Conservation (phyloP, 2,888 invertebrate species). For the Selenia dentaria region DNA sequence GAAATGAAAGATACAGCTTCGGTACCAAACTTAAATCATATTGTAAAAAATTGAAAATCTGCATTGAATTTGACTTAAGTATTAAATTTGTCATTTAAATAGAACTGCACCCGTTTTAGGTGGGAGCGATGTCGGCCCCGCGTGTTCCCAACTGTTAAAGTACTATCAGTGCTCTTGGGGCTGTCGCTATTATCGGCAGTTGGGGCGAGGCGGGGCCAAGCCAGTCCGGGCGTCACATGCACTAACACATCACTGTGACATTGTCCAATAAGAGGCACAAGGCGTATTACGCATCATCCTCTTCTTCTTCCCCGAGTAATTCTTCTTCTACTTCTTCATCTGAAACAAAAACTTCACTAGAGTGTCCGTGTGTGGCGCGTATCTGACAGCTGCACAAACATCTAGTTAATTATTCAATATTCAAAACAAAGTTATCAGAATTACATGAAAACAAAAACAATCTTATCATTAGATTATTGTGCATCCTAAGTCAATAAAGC, state of each 20-base stretch:
- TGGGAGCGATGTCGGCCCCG: constrained; percentile 79
- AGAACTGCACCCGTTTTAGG: constrained; percentile 81
- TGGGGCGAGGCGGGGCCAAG: constrained; percentile 79
- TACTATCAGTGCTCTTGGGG: constrained; percentile 46
- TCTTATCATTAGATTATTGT: background rate
- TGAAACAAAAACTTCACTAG: constrained; percentile 57
- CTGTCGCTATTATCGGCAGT: constrained; percentile 58
- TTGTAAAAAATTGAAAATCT: constrained; percentile 73
- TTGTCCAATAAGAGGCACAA: constrained; percentile 79
- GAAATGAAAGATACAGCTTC: constrained; percentile 72
- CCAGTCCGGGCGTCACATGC: constrained; percentile 78
- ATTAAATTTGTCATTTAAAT: constrained; percentile 84
- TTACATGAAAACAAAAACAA: background rate
- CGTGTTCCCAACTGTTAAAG: constrained; percentile 74
- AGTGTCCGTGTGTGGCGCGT: constrained; percentile 1
- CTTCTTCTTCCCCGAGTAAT: constrained; percentile 78
- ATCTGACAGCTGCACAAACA: too few species aligned
- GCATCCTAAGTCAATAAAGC: too few species aligned
- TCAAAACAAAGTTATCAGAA: too few species aligned
- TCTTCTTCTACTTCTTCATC: constrained; percentile 82
- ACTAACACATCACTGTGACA: constrained; percentile 85
- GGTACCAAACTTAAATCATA: constrained; percentile 74
- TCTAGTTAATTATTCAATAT: too few species aligned
- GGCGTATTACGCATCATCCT: constrained; percentile 84
- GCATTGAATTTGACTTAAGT: constrained; percentile 78